Evolutionary conservation across 2,888 invertebrate genomes (phyloP).

Genomic region (Octonoba sinensis): DNA sequence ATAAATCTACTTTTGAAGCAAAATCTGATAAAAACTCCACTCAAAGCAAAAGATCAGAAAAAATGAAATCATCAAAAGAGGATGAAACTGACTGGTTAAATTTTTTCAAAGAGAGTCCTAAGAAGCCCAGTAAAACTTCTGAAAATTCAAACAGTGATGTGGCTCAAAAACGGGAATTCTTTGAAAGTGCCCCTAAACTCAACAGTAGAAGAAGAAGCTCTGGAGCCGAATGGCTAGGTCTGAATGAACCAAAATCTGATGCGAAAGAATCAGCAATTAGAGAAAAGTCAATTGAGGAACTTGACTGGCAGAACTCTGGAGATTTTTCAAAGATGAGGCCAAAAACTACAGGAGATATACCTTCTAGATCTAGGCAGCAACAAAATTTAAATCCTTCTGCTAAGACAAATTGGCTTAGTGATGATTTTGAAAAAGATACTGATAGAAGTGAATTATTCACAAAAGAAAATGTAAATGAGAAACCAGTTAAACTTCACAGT

Average conservation of each 20-base stretch:
- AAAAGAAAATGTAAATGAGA: too few species aligned
- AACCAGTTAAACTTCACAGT: too few species aligned
- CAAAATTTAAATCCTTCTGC: not conserved
- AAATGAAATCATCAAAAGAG: conserved; percentile 21
- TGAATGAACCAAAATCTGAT: conserved; percentile 37
- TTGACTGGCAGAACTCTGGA: not conserved
- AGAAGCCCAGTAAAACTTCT: conserved; percentile 14
- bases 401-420: conserved; percentile 11
- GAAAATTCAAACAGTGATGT: not conserved
- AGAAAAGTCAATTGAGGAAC: conserved; percentile 9
- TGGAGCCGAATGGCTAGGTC: conserved; percentile 53
- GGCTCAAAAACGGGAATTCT: not conserved
- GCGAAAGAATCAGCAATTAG: not conserved
- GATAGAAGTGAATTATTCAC: too few species aligned
- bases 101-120: conserved; percentile 51
- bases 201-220: conserved; percentile 37
- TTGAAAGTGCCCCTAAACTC: not conserved
- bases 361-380: not conserved
- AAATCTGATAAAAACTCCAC: not conserved
- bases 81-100: conserved; percentile 44
- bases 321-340: not conserved
- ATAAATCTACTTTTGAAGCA: not conserved
- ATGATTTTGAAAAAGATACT: not conserved
- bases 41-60: conserved; percentile 36
- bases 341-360: not conserved